phyloP scores from a whole-genome alignment of 2,888 invertebrate species.

The Thecophora atra region DNA sequence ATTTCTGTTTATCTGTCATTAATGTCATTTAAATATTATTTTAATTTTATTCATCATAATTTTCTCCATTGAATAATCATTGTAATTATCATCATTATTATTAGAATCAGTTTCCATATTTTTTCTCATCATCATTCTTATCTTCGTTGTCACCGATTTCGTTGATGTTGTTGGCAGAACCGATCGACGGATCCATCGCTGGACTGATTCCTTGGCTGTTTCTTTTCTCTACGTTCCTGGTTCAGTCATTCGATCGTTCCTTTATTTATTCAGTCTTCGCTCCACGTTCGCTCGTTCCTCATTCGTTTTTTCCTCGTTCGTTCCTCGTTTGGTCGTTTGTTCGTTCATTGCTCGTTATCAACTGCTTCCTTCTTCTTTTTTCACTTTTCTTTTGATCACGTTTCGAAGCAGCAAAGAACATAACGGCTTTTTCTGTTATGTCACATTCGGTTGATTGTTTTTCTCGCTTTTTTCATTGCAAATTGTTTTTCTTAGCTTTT shows the following conservation, averaged over 20 bases:
- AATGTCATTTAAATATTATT: not conserved
- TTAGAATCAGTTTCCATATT: not conserved
- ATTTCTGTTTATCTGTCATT: not conserved
- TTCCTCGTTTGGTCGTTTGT: not conserved
- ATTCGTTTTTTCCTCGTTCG: not conserved
- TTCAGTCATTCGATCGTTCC: too few species aligned
- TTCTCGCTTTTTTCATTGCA: not conserved
- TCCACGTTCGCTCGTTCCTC: not conserved
- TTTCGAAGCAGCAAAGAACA: conserved; percentile 19
- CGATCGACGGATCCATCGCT: too few species aligned
- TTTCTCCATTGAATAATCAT: not conserved
- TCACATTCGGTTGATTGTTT: conserved; percentile 5
- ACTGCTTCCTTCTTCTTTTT: conserved; percentile 16
- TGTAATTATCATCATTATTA: not conserved
- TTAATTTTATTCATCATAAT: conserved; percentile 1
- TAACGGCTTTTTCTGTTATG: conserved; percentile 29
- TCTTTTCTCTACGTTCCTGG: not conserved
- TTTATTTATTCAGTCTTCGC: not conserved
- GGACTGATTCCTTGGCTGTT: too few species aligned
- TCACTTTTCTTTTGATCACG: too few species aligned
- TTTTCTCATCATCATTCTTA: not conserved
- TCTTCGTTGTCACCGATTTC: not conserved
- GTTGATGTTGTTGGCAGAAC: not conserved
- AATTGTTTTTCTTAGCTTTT: not conserved
- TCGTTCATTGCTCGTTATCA: conserved; percentile 17